phyloP scores from a whole-genome alignment of 2,888 invertebrate species.

The Harmothoe impar region DNA sequence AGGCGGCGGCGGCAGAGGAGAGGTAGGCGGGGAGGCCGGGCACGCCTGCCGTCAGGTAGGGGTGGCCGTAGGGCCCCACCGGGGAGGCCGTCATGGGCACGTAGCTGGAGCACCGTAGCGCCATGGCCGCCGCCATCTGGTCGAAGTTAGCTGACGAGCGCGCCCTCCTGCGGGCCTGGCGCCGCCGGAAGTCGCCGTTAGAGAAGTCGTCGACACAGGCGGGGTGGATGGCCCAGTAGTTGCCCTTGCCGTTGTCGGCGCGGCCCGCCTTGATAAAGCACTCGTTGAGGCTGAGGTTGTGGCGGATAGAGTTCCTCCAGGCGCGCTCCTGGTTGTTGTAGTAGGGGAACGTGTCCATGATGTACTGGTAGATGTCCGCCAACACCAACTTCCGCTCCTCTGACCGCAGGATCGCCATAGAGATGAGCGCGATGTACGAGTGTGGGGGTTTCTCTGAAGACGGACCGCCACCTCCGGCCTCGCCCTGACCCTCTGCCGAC shows the following conservation, averaged over 20 bases:
- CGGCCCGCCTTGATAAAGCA: conserved; percentile 81
- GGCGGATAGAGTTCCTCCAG: conserved; percentile 82
- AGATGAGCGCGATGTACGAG: conserved; percentile 81
- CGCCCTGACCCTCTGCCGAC: not conserved
- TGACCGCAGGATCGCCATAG: conserved; percentile 80
- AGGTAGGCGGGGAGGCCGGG: conserved; percentile 6
- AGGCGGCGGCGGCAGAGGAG: not conserved
- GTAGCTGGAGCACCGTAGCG: not conserved
- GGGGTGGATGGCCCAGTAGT: conserved; percentile 99
- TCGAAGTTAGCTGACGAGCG: conserved; percentile 63
- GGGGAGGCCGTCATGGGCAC: not conserved
- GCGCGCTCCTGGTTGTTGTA: conserved; percentile 79
- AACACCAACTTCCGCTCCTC: conserved; percentile 78
- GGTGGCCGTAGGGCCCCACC: conserved; percentile 17
- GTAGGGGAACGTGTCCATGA: conserved; percentile 80
- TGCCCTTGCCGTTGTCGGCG: conserved; percentile 94
- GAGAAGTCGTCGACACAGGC: conserved; percentile 98
- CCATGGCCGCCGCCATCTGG: conserved; percentile 48
- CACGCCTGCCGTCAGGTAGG: conserved; percentile 5
- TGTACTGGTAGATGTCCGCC: conserved; percentile 81
- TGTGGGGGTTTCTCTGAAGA: conserved; percentile 76
- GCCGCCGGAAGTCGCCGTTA: conserved; percentile 96
- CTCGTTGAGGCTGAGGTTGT: conserved; percentile 81
- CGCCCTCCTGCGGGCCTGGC: conserved; percentile 96
- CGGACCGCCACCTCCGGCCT: not conserved